Conservation (phyloP, 2,888 invertebrate species). For the Monoplex corrugatus region DNA sequence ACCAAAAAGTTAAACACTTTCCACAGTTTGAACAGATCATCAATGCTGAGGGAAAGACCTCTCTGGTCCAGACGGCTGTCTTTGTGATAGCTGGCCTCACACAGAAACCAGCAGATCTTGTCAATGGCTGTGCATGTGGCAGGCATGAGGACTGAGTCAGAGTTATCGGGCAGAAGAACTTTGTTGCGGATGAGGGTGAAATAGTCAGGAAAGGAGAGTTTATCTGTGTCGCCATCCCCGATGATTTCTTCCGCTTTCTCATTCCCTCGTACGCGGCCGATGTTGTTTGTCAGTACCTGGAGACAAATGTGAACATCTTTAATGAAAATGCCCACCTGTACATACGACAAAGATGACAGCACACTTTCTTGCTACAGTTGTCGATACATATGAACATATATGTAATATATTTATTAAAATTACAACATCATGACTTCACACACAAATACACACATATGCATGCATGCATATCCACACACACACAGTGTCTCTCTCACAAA, state of each 20-base stretch:
- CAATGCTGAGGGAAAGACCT: constrained; percentile 81
- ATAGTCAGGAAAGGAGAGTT: constrained; percentile 56
- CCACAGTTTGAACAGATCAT: constrained; percentile 83
- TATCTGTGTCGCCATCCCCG: constrained; percentile 85
- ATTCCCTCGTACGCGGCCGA: constrained; percentile 89
- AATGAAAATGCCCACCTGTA: neutral
- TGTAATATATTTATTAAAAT: neutral
- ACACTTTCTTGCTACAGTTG: neutral
- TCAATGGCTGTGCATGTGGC: constrained; percentile 82
- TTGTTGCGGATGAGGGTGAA: constrained; percentile 51
- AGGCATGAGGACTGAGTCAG: neutral
- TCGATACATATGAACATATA: neutral
- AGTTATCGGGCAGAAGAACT: constrained; percentile 52
- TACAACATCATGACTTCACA: no score
- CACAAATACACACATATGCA: neutral
- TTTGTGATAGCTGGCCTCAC: constrained; percentile 85
- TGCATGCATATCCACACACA: no score
- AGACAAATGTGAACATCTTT: neutral
- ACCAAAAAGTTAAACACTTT: constrained; percentile 88
- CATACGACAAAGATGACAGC: no score
- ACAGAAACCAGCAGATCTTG: constrained; percentile 91
- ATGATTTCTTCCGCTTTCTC: constrained; percentile 90
- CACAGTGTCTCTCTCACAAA: no score
- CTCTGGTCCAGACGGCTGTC: neutral
- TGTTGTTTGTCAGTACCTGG: constrained; percentile 91